Conservation (phyloP, 2,113 vertebrate genomes). For the Mastomys natalensis region DNA sequence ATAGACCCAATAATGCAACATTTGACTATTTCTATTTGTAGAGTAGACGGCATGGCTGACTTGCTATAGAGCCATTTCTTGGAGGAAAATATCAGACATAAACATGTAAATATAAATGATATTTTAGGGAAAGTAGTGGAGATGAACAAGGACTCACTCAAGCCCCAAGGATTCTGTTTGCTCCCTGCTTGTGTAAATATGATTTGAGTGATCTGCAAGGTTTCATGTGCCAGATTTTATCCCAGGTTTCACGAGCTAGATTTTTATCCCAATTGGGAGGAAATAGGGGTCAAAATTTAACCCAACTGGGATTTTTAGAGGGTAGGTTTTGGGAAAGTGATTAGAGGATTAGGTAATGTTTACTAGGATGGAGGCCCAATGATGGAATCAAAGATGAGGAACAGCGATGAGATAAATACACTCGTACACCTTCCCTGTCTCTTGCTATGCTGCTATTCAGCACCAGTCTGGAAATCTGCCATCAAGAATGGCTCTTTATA, state of each 20-base stretch:
- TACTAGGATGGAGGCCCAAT: too few species aligned
- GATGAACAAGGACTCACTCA: not conserved
- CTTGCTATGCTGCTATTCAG: not conserved
- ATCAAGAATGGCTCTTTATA: not conserved
- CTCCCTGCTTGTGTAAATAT: too few species aligned
- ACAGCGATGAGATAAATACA: not conserved
- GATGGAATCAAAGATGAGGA: not conserved
- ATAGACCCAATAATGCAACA: not conserved
- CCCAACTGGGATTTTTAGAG: not conserved
- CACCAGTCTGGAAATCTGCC: not conserved
- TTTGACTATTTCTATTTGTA: not conserved
- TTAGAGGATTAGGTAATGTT: not conserved
- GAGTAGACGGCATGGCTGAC: not conserved
- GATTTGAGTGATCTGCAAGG: not conserved
- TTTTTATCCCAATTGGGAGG: not conserved
- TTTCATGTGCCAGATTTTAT: not conserved
- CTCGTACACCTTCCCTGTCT: not conserved
- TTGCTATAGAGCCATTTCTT: not conserved
- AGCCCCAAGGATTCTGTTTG: not conserved
- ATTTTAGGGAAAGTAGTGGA: not conserved
- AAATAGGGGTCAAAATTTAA: not conserved
- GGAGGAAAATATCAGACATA: not conserved
- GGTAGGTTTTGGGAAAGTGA: not conserved
- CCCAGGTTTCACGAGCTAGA: not conserved
- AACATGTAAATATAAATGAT: not conserved